Base-by-base conservation (phyloP, 2,888 invertebrate species). In the Thecocarcelia acutangulata region DNA sequence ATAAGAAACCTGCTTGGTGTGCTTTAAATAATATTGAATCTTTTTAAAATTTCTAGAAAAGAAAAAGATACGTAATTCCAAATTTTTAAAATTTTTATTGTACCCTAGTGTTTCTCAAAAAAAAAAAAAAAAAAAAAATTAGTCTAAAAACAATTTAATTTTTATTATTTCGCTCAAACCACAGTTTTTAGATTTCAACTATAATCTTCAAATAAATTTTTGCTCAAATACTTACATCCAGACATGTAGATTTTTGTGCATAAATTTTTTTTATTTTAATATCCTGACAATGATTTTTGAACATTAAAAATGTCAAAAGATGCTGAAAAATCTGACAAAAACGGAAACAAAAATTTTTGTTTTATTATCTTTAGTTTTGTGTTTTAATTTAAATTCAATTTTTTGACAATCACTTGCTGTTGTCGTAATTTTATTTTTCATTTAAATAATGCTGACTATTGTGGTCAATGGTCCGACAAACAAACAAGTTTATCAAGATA, bases 271-370 rank as follows among this genome's bases (percentile, higher is more conserved):
- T 73, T 68, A 56, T 70, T 59, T 63, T 61, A 76, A 74, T 77
- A 40, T 78, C 52, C 74, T 70, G 78, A 78, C 78, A 82, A 78
- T 82, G 78, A 69, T 54, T 66, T 73, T 61, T 69, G 40, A 78
- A 48, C 54, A 78, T 66, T 74, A 33, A 69, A 33, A 77, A 82
- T 74, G 64, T 70, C 42, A 12, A 70, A 76, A 82, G 59, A 15
- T 61, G 33, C 6, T 42, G 44, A 12, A 24, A n/a, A 69, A 37
- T 2, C 19, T 56, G 56, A 64, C 48, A 17, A 42, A 40, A 61
- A 46, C 61, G 48, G 37, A 61, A 13, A 68, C 3, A 21, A 28
- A 66, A 48, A 50, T 42, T 24, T 54, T 54, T 61, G 42, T 44
- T 52, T 68, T 21, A 17, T 50, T 42, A 19, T 61, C 54, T 69